phyloP scores from a whole-genome alignment of 2,797 vertebrate species.

The Muraenolepis orangiensis region DNA sequence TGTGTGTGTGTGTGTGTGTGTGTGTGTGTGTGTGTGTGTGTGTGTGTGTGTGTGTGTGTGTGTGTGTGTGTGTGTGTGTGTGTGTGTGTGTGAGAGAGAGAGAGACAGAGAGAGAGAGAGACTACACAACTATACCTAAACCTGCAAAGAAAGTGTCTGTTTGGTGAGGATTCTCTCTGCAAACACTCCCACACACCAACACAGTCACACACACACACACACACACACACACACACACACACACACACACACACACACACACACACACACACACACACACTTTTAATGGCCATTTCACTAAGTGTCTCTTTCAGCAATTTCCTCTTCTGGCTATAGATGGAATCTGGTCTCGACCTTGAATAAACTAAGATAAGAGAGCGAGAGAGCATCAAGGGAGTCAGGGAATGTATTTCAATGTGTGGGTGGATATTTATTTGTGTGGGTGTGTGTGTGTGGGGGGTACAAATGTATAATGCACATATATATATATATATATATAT shows the following conservation, averaged over 20 bases:
- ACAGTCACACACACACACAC: constrained; percentile 5
- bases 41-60: not conserved
- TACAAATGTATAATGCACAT: too few relatives aligned
- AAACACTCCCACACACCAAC: not conserved
- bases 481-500: not conserved
- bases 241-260: constrained; percentile 7
- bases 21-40: constrained; percentile 5
- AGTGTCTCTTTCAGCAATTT: constrained; percentile 24
- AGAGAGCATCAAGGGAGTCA: not conserved
- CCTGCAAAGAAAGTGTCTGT: constrained; percentile 5
- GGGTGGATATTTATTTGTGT: too few relatives aligned
- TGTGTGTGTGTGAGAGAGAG: not conserved
- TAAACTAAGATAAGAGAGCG: not conserved
- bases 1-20: constrained; percentile 2
- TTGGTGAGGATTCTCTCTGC: constrained; percentile 11
- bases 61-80: constrained; percentile 7
- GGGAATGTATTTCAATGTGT: too few relatives aligned
- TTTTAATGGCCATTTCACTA: constrained; percentile 5
- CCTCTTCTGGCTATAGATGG: constrained; percentile 17
- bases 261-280: constrained; percentile 5
- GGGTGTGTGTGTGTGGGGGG: too few relatives aligned
- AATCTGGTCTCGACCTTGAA: constrained; percentile 15
- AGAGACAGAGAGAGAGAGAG: not conserved
- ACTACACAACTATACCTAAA: not conserved
- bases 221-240: constrained; percentile 11